A percentile compares a stretch with the other conserved stretches of the same genome.
Conservation (phyloP, 2,797 vertebrate species). For the Momotus momota region DNA sequence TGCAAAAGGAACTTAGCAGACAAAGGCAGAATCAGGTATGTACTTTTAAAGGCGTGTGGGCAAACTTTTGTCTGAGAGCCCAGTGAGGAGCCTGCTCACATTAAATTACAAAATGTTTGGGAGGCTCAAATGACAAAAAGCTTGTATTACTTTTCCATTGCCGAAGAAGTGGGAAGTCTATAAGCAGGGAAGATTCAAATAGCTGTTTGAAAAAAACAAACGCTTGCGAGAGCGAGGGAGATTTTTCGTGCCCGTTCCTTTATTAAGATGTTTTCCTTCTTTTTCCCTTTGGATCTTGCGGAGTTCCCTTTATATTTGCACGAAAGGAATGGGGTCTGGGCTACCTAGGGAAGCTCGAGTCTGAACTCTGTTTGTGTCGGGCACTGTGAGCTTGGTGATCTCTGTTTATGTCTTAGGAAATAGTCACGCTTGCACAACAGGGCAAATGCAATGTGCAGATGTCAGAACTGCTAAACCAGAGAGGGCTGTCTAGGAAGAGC, state of each 20-base stretch:
- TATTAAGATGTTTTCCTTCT: not conserved
- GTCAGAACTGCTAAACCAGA: slow-evolving; percentile 31
- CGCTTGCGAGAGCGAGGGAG: not conserved
- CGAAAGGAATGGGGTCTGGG: not conserved
- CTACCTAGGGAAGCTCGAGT: slow-evolving; percentile 18
- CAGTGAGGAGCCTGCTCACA: not conserved
- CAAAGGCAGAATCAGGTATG: slow-evolving; percentile 53
- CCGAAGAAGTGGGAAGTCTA: not conserved
- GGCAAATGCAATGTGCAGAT: slow-evolving; percentile 53
- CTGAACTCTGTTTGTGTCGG: slow-evolving; percentile 45
- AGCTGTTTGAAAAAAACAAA: not conserved
- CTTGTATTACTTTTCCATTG: slow-evolving; percentile 47
- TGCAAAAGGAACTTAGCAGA: slow-evolving; percentile 10
- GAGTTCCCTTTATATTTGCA: slow-evolving; percentile 8
- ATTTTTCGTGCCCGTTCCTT: not conserved
- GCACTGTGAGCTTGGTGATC: slow-evolving; percentile 34
- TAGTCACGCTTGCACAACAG: slow-evolving; percentile 44
- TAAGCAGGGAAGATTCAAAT: not conserved
- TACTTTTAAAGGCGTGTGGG: not conserved
- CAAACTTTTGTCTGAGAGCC: slow-evolving; percentile 16
- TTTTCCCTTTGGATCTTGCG: not conserved
- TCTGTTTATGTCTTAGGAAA: slow-evolving; percentile 72
- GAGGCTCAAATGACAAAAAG: slow-evolving; percentile 30
- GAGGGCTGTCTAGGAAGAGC: slow-evolving; percentile 53
- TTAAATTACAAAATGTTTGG: slow-evolving; percentile 16